Evolutionary conservation across 2,888 invertebrate genomes (phyloP).

Genomic region (Melieria crassipennis): DNA sequence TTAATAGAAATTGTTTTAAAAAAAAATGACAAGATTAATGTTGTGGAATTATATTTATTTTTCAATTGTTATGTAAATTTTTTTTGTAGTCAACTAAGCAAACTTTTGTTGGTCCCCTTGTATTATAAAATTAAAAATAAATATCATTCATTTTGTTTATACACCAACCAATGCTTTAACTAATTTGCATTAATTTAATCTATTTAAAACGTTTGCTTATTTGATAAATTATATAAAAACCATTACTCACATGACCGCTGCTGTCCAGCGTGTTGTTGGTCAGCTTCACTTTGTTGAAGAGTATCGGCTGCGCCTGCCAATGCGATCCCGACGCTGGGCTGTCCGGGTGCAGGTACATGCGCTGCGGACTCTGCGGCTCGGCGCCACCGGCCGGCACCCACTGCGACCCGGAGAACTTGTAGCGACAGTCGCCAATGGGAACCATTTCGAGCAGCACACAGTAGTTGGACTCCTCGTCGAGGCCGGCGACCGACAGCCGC

Average conservation of each 20-base stretch:
- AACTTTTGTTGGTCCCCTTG: too few species aligned
- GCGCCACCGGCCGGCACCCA: constrained; percentile 91
- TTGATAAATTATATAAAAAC: background rate
- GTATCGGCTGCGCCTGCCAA: constrained; percentile 85
- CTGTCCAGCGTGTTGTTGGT: constrained; percentile 87
- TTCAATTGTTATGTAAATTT: too few species aligned
- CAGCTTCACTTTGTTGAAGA: constrained; percentile 85
- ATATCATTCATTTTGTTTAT: too few species aligned
- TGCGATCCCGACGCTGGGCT: constrained; percentile 86
- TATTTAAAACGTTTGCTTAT: background rate
- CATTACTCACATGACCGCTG: constrained; percentile 77
- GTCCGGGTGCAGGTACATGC: constrained; percentile 87
- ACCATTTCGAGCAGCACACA: constrained; percentile 83
- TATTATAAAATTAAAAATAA: too few species aligned
- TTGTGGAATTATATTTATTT: too few species aligned
- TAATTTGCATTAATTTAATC: too few species aligned
- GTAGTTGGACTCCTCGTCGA: constrained; percentile 85
- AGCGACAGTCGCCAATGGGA: constrained; percentile 80
- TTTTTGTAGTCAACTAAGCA: too few species aligned
- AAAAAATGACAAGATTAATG: too few species aligned
- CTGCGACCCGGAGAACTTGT: constrained; percentile 83
- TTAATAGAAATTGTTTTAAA: too few species aligned
- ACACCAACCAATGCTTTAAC: too few species aligned
- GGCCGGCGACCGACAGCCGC: constrained; percentile 77
- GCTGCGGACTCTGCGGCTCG: constrained; percentile 80